Base-by-base conservation (phyloP, 2,797 vertebrate species). In the Rhynchotus rufescens region DNA sequence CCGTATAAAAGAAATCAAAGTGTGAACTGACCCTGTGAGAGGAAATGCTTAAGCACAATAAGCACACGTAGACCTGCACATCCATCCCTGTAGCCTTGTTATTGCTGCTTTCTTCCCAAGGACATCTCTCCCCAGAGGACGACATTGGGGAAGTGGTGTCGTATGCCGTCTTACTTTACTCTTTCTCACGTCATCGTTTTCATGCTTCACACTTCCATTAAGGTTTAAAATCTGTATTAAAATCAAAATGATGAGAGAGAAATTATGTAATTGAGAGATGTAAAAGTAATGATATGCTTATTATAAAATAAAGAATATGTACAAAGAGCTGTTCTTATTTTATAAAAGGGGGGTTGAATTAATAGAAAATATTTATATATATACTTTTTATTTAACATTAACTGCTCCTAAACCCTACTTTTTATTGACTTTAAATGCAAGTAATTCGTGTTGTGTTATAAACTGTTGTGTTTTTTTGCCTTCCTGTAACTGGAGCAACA, bases 401-500 rank as follows among this genome's bases (percentile, higher is more conserved):
- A 67, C 83, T 71, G 11, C 49, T 87, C 23, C 65, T 92, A 84
- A 22, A 52, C n/a, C 12, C 2, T 74, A 47, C 12, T 57, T 91
- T 66, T 88, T 81, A 25, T 57, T 72, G 51, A 69, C 19, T 69
- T 88, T 45, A 81, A 91, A 79, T 91, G 87, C 62, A 88, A 83
- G 69, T 91, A 66, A 80, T 71, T 68, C 86, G 25, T 92, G 28
- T 73, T 96, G 15, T 97, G 85, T 93, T 96, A 79, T 93, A 95
- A 97, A 96, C 67, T 97, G 90, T 96, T 97, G 72, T 96, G 80
- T 90, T 95, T 96, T 97, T 97, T 97, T 96, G 83, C 92, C 92
- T 96, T 96, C 97, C 97, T 96, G 36, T 97, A 97, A 97, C 95
- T 98, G 97, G 97, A 97, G 80, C 97, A 98, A 97, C 97, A 94